These are phyloP conservation scores for Cyanistes caeruleus DNA, from an alignment of 2,113 vertebrate species.

Conservation along the genomic window DNA sequence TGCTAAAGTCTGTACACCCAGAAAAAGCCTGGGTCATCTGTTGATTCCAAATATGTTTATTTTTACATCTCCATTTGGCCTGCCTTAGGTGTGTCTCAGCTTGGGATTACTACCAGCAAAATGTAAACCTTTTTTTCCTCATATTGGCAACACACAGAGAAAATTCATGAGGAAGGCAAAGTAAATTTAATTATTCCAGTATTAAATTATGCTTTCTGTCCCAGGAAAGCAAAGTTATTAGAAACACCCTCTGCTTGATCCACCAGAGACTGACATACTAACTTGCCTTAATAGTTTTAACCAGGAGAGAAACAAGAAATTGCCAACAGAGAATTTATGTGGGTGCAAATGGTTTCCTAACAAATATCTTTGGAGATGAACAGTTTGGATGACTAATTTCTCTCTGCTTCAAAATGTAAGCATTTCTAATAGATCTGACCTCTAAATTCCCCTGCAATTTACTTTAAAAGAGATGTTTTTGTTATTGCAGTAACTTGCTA, in stretches of 20 bases:
- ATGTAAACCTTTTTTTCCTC: not conserved
- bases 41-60: not conserved
- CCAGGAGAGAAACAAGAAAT: constrained; percentile 23
- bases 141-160: not conserved
- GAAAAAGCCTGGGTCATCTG: not conserved
- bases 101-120: not conserved
- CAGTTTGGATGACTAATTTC: constrained; percentile 63
- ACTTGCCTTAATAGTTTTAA: constrained; percentile 11
- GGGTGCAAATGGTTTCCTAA: constrained; percentile 57
- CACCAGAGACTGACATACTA: not conserved
- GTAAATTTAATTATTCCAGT: not conserved
- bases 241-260: not conserved
- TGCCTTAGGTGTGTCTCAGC: not conserved
- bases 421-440: constrained; percentile 2
- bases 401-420: constrained; percentile 47
- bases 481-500: not conserved
- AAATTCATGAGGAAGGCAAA: not conserved
- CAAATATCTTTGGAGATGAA: constrained; percentile 62
- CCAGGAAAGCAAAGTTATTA: not conserved
- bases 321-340: constrained; percentile 44
- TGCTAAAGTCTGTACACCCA: not conserved
- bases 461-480: constrained; percentile 29
- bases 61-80: not conserved
- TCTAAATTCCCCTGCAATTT: constrained; percentile 5
- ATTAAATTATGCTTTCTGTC: not conserved